Evolutionary conservation across 1,140 invertebrate genomes (phyloP).

Genomic region (Saccostrea echinata): DNA sequence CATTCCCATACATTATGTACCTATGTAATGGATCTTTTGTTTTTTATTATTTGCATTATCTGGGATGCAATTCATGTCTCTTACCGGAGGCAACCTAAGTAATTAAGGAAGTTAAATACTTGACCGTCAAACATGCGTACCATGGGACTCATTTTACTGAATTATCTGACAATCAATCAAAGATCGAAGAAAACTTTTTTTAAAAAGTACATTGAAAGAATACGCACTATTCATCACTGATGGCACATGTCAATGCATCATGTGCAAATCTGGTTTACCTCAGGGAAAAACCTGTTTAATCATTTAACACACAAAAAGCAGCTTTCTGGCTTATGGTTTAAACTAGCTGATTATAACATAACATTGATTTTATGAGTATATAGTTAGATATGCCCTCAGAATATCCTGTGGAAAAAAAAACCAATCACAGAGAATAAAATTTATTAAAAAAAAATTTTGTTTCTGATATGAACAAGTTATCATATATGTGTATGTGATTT

Average conservation of each 20-base stretch:
- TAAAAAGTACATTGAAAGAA: not conserved
- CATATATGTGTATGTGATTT: too few species aligned
- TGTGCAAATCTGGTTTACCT: not conserved
- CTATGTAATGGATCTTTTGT: constrained; percentile 18
- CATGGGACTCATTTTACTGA: not conserved
- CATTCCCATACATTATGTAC: not conserved
- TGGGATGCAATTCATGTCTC: not conserved
- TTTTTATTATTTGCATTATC: not conserved
- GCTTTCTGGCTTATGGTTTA: not conserved
- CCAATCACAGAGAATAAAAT: too few species aligned
- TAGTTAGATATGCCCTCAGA: not conserved
- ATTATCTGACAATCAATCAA: not conserved
- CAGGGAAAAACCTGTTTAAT: not conserved
- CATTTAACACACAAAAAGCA: not conserved
- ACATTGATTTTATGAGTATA: not conserved
- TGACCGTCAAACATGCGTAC: constrained; percentile 1
- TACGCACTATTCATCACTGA: not conserved
- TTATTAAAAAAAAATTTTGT: too few species aligned
- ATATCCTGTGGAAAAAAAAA: too few species aligned
- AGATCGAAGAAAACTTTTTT: too few species aligned
- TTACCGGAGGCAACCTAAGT: not conserved
- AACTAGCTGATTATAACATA: not conserved
- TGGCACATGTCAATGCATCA: not conserved
- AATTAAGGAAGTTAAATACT: constrained; percentile 28
- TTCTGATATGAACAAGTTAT: too few species aligned